phyloP scores from a whole-genome alignment of 2,888 invertebrate genomes.

The Autographa gamma region DNA sequence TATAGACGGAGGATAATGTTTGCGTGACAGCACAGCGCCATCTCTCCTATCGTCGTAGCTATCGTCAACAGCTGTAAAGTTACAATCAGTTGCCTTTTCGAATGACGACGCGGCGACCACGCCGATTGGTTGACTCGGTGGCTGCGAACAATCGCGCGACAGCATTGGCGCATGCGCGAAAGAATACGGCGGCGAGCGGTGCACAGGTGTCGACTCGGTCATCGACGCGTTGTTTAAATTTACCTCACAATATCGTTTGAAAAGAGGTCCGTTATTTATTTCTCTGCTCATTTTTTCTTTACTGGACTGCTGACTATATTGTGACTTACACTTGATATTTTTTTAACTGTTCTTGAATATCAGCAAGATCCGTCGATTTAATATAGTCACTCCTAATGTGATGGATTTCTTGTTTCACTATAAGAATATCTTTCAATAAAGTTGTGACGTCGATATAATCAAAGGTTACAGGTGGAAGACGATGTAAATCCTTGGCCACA shows the following conservation, averaged over 20 bases:
- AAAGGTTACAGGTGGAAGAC: constrained; percentile 34
- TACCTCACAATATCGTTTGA: background rate
- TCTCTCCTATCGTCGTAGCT: constrained; percentile 12
- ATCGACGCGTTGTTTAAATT: too few species aligned
- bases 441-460: constrained; percentile 32
- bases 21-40: too few species aligned
- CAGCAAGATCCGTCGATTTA: background rate
- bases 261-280: background rate
- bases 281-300: background rate
- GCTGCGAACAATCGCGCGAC: too few species aligned
- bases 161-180: too few species aligned
- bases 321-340: background rate
- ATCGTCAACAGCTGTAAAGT: background rate
- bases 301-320: background rate
- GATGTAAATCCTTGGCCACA: constrained; percentile 36
- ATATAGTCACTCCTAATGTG: constrained; percentile 15
- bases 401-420: constrained; percentile 25
- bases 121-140: background rate
- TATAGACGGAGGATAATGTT: too few species aligned
- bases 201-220: too few species aligned
- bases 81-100: background rate
- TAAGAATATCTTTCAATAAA: constrained; percentile 26
- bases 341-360: background rate
- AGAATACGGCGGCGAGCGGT: too few species aligned
- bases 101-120: background rate